A percentile compares a stretch with the other conserved stretches of the same genome.
Conservation (phyloP, 2,797 vertebrate genomes). For the Hapalemur alaotrensis region DNA sequence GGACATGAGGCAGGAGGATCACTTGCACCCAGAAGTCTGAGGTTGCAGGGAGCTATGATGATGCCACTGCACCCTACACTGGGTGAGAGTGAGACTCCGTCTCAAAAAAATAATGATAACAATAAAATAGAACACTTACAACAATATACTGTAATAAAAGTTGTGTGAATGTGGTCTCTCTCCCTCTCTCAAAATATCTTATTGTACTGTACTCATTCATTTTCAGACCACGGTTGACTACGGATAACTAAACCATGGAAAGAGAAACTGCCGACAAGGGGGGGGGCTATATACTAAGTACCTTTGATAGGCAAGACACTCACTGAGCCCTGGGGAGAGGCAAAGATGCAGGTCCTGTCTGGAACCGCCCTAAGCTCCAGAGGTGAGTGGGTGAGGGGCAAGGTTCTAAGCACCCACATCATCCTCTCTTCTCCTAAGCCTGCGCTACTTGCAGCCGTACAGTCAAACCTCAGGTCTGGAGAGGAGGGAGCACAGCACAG, state of each 20-base stretch:
- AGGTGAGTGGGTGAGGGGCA: no score
- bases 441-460: accelerated
- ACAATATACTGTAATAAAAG: background rate
- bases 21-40: no score
- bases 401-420: background rate
- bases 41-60: no score
- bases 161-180: background rate
- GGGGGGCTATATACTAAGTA: background rate
- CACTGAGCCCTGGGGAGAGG: background rate
- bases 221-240: background rate
- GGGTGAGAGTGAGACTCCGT: no score
- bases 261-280: background rate
- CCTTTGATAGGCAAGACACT: background rate
- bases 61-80: no score
- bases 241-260: background rate
- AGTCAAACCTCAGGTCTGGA: background rate
- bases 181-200: background rate
- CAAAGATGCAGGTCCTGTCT: background rate
- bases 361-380: background rate
- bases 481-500: background rate
- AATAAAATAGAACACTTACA: no score
- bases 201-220: background rate
- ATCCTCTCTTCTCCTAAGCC: background rate
- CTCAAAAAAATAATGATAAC: no score
- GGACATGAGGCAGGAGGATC: no score